Evolutionary conservation across 1,140 invertebrate genomes (phyloP).

Genomic region (Neuroterus valhalla): DNA sequence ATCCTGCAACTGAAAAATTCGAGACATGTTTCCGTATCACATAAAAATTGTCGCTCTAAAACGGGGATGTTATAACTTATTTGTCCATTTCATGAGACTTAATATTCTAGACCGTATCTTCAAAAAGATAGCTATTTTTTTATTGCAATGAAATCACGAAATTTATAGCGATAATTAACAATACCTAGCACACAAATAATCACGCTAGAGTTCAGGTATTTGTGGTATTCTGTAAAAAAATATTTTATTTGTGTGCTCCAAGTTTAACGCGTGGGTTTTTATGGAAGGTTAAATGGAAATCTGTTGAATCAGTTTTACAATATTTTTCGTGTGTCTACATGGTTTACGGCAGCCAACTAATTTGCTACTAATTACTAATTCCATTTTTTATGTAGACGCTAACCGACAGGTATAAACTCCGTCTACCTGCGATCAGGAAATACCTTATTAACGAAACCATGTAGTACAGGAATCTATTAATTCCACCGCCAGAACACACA

Average conservation of each 20-base stretch:
- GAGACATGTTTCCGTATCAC: not conserved
- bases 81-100: too few relatives aligned
- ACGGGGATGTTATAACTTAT: too few relatives aligned
- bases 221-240: too few relatives aligned
- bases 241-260: too few relatives aligned
- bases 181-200: too few relatives aligned
- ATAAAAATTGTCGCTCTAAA: too few relatives aligned
- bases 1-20: slow-evolving; percentile 26
- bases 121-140: too few relatives aligned
- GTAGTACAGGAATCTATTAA: slow-evolving; percentile 22
- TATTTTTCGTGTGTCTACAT: not conserved
- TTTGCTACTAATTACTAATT: slow-evolving; percentile 30
- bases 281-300: slow-evolving; percentile 16
- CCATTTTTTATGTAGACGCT: not conserved
- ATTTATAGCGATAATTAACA: too few relatives aligned
- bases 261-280: not conserved
- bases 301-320: not conserved
- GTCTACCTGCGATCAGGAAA: slow-evolving; percentile 26
- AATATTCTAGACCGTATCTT: too few relatives aligned
- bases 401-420: slow-evolving; percentile 5
- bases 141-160: too few relatives aligned
- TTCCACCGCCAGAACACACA: not conserved
- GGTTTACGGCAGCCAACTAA: slow-evolving; percentile 21
- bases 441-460: slow-evolving; percentile 32
- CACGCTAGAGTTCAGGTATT: too few relatives aligned